phyloP scores from a whole-genome alignment of 2,888 invertebrate genomes.

The Stenotaenia linearis region DNA sequence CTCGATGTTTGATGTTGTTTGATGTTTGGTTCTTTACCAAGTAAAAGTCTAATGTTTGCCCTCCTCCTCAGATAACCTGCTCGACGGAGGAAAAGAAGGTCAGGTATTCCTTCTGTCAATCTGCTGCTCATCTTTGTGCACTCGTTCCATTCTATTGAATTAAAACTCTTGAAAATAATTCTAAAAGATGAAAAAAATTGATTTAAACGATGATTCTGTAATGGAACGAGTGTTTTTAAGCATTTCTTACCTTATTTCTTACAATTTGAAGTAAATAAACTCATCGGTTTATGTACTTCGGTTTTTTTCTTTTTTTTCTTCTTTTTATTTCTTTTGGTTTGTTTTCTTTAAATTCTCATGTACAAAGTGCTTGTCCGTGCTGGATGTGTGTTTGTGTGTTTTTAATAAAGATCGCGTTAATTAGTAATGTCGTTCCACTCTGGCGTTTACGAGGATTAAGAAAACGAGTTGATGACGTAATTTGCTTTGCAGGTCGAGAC shows the following conservation, averaged over 20 bases:
- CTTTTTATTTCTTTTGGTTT: not conserved
- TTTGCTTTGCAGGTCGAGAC: too few relatives aligned
- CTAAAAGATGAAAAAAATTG: not conserved
- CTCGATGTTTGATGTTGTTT: conserved; percentile 18
- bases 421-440: too few relatives aligned
- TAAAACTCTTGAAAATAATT: not conserved
- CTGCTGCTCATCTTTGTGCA: conserved; percentile 27
- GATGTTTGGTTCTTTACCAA: conserved; percentile 2
- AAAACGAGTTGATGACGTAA: too few relatives aligned
- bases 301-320: not conserved
- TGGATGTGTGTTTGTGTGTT: too few relatives aligned
- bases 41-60: conserved; percentile 27
- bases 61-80: conserved; percentile 31
- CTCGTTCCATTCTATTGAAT: not conserved
- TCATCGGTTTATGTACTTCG: not conserved
- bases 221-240: not conserved
- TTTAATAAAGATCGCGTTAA: too few relatives aligned
- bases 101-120: conserved; percentile 31
- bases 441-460: too few relatives aligned
- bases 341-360: too few relatives aligned
- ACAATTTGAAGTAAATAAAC: not conserved
- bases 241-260: not conserved
- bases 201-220: not conserved
- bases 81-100: conserved; percentile 34
- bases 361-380: too few relatives aligned